Percentiles rank a stretch among this genome's conserved stretches.
These are phyloP conservation scores for Epicauta chinensis DNA, from an alignment of 1,140 invertebrate species.

Conservation along the genomic window DNA sequence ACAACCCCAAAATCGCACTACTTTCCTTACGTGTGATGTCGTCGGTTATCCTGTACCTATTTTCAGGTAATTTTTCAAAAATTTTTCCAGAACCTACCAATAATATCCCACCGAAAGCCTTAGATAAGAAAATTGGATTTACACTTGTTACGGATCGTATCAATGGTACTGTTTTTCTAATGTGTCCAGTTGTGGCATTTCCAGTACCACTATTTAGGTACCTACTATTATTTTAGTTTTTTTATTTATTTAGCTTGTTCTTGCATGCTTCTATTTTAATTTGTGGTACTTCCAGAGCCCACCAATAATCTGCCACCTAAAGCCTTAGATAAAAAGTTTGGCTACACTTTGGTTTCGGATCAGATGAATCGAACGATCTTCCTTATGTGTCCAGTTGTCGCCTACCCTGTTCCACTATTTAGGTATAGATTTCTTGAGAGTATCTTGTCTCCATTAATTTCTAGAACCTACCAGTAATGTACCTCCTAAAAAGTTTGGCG, in stretches of 20 bases:
- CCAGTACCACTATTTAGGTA: conserved; percentile 56
- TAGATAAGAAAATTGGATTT: conserved; percentile 53
- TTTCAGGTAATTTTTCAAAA: conserved; percentile 46
- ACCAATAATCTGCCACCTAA: conserved; percentile 60
- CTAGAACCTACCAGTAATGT: conserved; percentile 45
- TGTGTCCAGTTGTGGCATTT: conserved; percentile 52
- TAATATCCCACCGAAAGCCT: conserved; percentile 58
- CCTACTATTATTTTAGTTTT: conserved; percentile 8
- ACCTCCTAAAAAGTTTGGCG: conserved; percentile 53
- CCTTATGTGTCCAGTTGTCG: conserved; percentile 56
- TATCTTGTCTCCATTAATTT: conserved; percentile 6
- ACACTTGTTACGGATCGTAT: conserved; percentile 46
- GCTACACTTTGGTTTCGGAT: conserved; percentile 30
- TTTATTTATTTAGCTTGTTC: background rate
- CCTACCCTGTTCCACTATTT: conserved; percentile 58
- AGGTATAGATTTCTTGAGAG: conserved; percentile 44
- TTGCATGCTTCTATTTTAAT: background rate
- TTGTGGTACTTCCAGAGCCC: conserved; percentile 51
- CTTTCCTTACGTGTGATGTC: conserved; percentile 51
- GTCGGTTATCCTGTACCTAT: conserved; percentile 53
- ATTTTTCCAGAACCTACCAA: conserved; percentile 24
- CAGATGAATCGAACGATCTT: conserved; percentile 44
- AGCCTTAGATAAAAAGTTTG: conserved; percentile 34
- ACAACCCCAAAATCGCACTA: conserved; percentile 36
- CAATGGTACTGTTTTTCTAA: conserved; percentile 42